A percentile compares a stretch with the other conserved stretches of the same genome.
These are phyloP conservation scores for Odontesthes bonariensis DNA, from an alignment of 2,113 vertebrate genomes.

Conservation along the genomic window DNA sequence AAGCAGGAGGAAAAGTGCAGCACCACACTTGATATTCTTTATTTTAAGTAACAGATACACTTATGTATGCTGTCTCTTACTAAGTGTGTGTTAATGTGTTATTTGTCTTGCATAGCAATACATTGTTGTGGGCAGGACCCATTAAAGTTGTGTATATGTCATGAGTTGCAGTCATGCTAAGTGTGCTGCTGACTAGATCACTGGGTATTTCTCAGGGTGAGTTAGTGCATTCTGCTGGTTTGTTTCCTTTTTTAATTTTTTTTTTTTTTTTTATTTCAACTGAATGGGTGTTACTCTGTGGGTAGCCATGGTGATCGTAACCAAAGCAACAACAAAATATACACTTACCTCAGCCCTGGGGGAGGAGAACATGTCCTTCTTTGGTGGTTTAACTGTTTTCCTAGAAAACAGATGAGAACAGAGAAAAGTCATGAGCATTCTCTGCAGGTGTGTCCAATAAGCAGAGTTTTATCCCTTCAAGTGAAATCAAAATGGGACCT, in stretches of 20 bases:
- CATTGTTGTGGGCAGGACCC: not conserved
- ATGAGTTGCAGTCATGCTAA: slow-evolving; percentile 8
- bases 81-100: not conserved
- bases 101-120: not conserved
- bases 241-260: slow-evolving; percentile 1
- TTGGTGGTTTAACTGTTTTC: slow-evolving; percentile 78
- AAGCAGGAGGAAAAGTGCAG: slow-evolving; percentile 3
- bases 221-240: slow-evolving; percentile 33
- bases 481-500: not conserved
- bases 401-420: slow-evolving; percentile 60
- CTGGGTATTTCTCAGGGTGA: slow-evolving; percentile 15
- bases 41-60: not conserved
- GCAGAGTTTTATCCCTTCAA: not conserved
- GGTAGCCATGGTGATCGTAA: slow-evolving; percentile 51
- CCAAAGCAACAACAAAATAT: slow-evolving; percentile 59
- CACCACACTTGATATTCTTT: not conserved
- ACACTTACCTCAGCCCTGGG: slow-evolving; percentile 83
- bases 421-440: not conserved
- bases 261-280: not conserved
- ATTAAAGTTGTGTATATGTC: slow-evolving; percentile 6
- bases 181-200: slow-evolving; percentile 35
- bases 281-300: slow-evolving; percentile 31
- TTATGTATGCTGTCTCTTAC: not conserved
- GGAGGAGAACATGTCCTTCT: slow-evolving; percentile 82
- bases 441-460: not conserved